A percentile compares a stretch with the other conserved stretches of the same genome.
Conservation (phyloP, 1,140 invertebrate species). For the Gryon sp. region DNA sequence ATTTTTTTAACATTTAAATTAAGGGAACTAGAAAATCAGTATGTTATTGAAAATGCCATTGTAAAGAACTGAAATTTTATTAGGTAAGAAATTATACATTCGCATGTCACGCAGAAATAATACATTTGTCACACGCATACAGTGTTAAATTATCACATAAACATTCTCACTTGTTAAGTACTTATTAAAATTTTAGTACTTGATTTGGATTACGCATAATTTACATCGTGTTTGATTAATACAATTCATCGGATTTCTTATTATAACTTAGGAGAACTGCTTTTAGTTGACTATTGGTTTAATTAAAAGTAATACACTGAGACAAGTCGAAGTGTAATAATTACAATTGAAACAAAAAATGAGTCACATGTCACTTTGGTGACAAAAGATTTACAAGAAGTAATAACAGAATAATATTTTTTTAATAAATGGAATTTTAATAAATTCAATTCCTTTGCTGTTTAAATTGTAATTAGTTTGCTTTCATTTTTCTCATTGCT, state of each 20-base stretch:
- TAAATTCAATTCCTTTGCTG: no score
- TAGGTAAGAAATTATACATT: conserved; percentile 43
- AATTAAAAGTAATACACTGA: background rate
- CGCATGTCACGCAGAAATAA: background rate
- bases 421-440: no score
- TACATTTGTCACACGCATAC: background rate
- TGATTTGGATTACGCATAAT: conserved; percentile 27
- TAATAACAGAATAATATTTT: no score
- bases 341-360: no score
- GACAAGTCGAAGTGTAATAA: background rate
- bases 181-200: conserved; percentile 18
- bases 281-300: conserved; percentile 14
- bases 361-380: no score
- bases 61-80: no score
- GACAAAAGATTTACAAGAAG: no score
- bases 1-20: no score
- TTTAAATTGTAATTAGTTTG: no score
- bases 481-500: no score
- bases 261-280: conserved; percentile 4
- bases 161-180: conserved; percentile 31
- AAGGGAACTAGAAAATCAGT: no score
- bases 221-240: conserved; percentile 37
- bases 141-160: conserved; percentile 13
- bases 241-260: conserved; percentile 3
- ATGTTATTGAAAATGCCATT: no score